Percentiles rank a stretch among this genome's conserved stretches.
These are phyloP conservation scores for Motacilla tschutschensis DNA, from an alignment of 2,113 vertebrate genomes.

Conservation along the genomic window DNA sequence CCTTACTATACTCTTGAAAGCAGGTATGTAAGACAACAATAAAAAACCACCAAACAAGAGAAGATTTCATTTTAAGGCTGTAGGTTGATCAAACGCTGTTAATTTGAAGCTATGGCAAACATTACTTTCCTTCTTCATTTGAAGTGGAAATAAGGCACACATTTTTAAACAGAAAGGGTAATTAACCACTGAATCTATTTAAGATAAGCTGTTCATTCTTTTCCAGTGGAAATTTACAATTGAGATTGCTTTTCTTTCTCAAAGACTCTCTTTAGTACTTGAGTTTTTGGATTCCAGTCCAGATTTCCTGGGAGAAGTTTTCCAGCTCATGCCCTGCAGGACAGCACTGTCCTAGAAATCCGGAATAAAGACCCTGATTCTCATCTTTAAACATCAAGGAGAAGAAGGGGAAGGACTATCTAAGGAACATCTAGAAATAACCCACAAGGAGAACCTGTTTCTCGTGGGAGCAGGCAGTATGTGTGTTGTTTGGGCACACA, in stretches of 20 bases:
- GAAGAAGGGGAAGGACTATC: neutral
- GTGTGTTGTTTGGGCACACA: neutral
- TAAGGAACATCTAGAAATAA: neutral
- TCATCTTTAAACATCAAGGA: neutral
- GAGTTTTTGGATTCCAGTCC: neutral
- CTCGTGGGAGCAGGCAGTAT: rapidly evolving
- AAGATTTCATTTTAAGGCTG: constrained; percentile 23
- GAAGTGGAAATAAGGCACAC: constrained; percentile 59
- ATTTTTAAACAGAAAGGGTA: constrained; percentile 62
- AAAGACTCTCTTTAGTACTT: neutral
- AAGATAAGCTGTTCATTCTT: constrained; percentile 33
- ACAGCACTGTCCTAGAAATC: neutral
- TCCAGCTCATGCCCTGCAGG: neutral
- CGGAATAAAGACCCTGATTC: neutral
- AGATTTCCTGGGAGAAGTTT: neutral
- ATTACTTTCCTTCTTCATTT: constrained; percentile 53
- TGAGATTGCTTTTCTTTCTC: constrained; percentile 37
- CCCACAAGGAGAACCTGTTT: neutral
- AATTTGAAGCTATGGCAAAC: constrained; percentile 51
- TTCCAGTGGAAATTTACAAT: constrained; percentile 50
- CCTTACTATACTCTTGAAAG: neutral
- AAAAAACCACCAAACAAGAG: neutral
- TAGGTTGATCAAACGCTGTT: constrained; percentile 7
- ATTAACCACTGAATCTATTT: constrained; percentile 64
- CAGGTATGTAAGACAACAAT: neutral